A percentile compares a stretch with the other conserved stretches of the same genome.
Conservation (phyloP, 2,888 invertebrate species). For the Drosophila flavopinicola region DNA sequence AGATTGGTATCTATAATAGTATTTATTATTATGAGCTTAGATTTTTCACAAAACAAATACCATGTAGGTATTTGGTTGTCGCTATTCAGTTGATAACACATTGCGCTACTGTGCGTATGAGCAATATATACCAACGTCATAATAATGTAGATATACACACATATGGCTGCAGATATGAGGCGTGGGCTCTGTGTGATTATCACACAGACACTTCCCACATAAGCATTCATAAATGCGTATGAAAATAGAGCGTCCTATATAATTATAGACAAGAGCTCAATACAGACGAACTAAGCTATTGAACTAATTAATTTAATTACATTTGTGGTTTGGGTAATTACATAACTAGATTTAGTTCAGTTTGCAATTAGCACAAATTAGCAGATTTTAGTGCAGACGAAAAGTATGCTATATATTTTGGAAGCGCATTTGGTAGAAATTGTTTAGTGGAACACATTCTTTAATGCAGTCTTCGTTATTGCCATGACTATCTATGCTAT, state of each 20-base stretch:
- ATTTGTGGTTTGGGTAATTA: conserved; percentile 12
- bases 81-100: background rate
- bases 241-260: conserved; percentile 5
- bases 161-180: background rate
- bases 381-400: background rate
- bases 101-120: conserved; percentile 55
- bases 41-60: no score
- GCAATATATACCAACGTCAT: conserved; percentile 44
- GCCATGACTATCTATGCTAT: background rate
- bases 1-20: no score
- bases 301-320: conserved; percentile 33
- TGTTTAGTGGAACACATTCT: background rate
- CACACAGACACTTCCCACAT: conserved; percentile 8
- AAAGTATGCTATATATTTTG: conserved; percentile 6
- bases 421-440: conserved; percentile 5
- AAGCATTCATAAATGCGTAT: conserved; percentile 14
- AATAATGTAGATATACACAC: background rate
- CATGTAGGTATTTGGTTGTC: conserved; percentile 13
- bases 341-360: background rate
- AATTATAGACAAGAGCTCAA: conserved; percentile 24
- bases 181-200: conserved; percentile 11
- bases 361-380: background rate
- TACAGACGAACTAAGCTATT: conserved; percentile 16
- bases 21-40: no score
- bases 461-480: background rate